A percentile compares a stretch with the other conserved stretches of the same genome.
Evolutionary conservation across 2,113 vertebrate species (phyloP).

Genomic region (Chiloscyllium plagiosum): DNA sequence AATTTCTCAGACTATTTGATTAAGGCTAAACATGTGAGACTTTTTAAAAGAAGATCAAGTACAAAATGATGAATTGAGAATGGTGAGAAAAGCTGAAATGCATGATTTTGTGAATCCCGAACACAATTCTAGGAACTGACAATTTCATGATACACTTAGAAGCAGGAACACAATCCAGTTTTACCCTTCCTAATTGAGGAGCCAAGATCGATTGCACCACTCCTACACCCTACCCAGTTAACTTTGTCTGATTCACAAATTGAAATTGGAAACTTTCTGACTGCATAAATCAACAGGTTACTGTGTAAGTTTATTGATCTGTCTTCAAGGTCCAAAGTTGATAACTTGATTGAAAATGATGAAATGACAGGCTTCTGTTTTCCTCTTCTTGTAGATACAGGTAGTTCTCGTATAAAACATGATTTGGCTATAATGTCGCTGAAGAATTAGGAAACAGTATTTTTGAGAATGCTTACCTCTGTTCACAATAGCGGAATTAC

Average conservation of each 20-base stretch:
- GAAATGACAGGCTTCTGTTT: constrained; percentile 46
- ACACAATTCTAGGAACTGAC: not conserved
- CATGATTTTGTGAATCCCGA: not conserved
- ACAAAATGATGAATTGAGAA: not conserved
- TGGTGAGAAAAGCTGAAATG: not conserved
- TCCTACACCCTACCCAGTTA: not conserved
- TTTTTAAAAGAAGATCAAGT: not conserved
- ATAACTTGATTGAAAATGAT: constrained; percentile 49
- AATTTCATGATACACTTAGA: not conserved
- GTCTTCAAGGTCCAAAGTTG: not conserved
- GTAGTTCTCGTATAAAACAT: too few species aligned
- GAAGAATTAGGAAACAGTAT: too few species aligned
- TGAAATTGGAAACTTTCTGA: not conserved
- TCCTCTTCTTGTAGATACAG: constrained; percentile 46
- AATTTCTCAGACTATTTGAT: not conserved
- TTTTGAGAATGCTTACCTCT: too few species aligned
- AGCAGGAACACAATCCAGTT: not conserved
- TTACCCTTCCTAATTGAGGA: not conserved
- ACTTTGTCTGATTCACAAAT: not conserved
- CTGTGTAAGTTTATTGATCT: not conserved
- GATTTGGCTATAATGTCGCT: too few species aligned
- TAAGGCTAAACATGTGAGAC: not conserved
- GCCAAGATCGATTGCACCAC: not conserved
- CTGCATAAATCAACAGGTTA: not conserved
- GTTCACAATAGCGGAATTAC: too few species aligned